These are phyloP conservation scores for Myotis davidii DNA, from an alignment of 2,113 vertebrate genomes.

Conservation along the genomic window DNA sequence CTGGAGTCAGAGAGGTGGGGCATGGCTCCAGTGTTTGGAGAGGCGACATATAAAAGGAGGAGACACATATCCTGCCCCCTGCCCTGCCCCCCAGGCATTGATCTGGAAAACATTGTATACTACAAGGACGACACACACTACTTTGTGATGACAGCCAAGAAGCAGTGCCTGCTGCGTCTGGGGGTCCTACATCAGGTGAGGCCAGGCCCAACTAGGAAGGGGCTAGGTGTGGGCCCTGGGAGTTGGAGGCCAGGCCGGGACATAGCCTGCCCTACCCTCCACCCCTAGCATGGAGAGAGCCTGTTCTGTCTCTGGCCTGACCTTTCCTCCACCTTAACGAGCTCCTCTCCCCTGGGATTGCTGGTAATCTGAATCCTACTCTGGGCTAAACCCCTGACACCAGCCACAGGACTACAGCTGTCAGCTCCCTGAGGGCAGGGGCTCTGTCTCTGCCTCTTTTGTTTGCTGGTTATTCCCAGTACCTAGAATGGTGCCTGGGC, in stretches of 20 bases:
- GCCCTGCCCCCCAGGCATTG: conserved; percentile 87
- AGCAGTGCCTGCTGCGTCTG: conserved; percentile 92
- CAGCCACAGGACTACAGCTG: neutral
- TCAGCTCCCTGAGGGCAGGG: neutral
- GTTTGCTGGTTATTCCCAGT: neutral
- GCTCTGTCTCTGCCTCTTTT: neutral
- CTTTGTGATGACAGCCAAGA: conserved; percentile 99
- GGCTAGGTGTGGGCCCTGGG: neutral
- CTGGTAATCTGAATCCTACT: neutral
- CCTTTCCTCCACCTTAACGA: neutral
- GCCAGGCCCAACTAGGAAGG: neutral
- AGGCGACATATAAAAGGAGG: neutral
- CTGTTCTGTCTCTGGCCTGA: neutral
- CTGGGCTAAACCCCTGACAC: neutral
- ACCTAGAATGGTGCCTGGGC: neutral
- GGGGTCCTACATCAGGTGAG: conserved; percentile 94
- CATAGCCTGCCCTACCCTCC: neutral
- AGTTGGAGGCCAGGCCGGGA: neutral
- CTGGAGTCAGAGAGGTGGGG: neutral
- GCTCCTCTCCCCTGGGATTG: neutral
- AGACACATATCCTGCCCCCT: neutral
- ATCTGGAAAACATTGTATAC: conserved; percentile 98
- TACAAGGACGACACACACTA: conserved; percentile 98
- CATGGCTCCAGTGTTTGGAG: neutral
- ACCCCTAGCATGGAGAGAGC: too few species aligned